These are phyloP conservation scores for Petrocephalus sullivani DNA, from an alignment of 2,797 vertebrate genomes.

Conservation along the genomic window DNA sequence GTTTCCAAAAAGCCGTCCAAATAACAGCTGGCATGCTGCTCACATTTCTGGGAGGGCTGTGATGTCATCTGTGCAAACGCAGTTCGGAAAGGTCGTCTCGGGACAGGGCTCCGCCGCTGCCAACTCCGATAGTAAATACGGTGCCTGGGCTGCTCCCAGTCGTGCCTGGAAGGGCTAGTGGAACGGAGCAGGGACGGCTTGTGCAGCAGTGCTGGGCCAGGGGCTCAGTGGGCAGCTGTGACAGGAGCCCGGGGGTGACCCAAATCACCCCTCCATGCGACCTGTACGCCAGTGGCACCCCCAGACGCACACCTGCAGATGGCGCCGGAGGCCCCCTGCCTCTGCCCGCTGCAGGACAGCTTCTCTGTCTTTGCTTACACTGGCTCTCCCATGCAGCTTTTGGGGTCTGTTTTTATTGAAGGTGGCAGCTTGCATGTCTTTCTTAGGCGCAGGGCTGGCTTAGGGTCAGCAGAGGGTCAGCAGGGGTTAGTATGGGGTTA, in stretches of 20 bases:
- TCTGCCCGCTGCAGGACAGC: background rate
- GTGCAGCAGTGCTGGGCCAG: background rate
- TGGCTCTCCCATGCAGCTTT: background rate
- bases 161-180: constrained; percentile 47
- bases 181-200: constrained; percentile 46
- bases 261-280: background rate
- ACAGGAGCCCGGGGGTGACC: constrained; percentile 51
- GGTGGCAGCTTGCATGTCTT: background rate
- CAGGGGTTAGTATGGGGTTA: background rate
- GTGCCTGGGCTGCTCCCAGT: constrained; percentile 56
- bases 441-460: background rate
- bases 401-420: background rate
- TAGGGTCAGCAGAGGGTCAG: background rate
- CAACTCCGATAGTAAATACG: constrained; percentile 59
- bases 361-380: background rate
- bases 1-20: constrained; percentile 27
- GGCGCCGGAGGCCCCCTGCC: background rate
- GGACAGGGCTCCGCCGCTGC: constrained; percentile 51
- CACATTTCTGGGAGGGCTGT: constrained; percentile 41
- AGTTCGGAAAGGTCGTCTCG: constrained; percentile 51
- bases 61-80: constrained; percentile 51
- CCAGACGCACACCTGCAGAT: background rate
- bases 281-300: background rate
- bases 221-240: constrained; percentile 49
- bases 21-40: constrained; percentile 39